Conservation (phyloP, 2,888 invertebrate genomes). For the Tiliacea citrago region DNA sequence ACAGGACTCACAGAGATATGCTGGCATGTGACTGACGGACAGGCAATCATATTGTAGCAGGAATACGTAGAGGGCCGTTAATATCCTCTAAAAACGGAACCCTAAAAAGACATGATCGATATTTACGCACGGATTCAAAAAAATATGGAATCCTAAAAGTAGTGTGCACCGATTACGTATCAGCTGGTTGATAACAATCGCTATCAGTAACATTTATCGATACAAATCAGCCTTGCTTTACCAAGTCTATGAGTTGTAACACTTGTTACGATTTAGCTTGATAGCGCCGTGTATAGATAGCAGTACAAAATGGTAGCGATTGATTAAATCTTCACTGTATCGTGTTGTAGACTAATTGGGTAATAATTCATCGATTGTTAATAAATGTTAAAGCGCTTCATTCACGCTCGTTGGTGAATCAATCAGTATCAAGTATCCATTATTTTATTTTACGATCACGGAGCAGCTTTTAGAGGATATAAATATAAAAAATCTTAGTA, state of each 20-base stretch:
- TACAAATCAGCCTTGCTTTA: conserved; percentile 67
- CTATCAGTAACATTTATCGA: conserved; percentile 66
- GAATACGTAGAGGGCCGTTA: background rate
- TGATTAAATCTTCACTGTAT: conserved; percentile 62
- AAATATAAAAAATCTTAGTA: background rate
- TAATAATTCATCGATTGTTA: conserved; percentile 41
- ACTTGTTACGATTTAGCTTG: conserved; percentile 62
- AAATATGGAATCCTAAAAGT: conserved; percentile 51
- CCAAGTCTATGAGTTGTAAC: conserved; percentile 62
- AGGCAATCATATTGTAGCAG: background rate
- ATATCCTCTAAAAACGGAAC: background rate
- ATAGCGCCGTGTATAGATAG: conserved; percentile 63
- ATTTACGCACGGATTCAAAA: conserved; percentile 22
- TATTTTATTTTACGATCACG: conserved; percentile 12
- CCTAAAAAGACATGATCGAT: background rate
- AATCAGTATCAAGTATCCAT: conserved; percentile 18
- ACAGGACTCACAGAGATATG: background rate
- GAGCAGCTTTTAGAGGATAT: background rate
- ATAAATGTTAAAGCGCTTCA: conserved; percentile 25
- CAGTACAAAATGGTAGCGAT: conserved; percentile 57
- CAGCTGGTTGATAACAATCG: conserved; percentile 63
- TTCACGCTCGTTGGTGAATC: conserved; percentile 6
- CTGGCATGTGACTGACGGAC: background rate
- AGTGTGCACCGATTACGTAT: conserved; percentile 62
- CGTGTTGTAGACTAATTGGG: conserved; percentile 46